Evolutionary conservation across 2,888 invertebrate species (phyloP), one percentile per base, ranked within the genome.

Genomic region (Linnaemya vulpina): DNA sequence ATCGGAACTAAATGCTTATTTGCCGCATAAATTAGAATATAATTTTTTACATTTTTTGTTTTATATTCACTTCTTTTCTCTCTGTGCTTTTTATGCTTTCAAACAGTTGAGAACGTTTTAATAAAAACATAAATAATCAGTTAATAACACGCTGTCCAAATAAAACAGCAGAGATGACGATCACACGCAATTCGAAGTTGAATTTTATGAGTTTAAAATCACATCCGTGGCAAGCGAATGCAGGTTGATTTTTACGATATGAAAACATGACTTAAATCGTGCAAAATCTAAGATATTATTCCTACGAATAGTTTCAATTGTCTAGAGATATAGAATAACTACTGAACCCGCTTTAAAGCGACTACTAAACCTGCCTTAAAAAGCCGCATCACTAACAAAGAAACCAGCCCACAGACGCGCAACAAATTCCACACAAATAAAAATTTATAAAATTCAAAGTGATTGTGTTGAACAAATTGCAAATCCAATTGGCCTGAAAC

Each of bases 401-500:
- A 30, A 30, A 30, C 30, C 5, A n/a, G n/a, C n/a, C n/a, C n/a
- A n/a, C 30, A 30, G 5, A 30, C 5, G 30, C 5, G 5, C 30
- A 70, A 62, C n/a, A 38, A 22, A 78, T 46, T 9, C 53, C 11
- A 43, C 10, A 13, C 7, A 38, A 25, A 17, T 15, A 63, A 17
- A 20, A 63, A 70, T 70, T 80, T 73, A 17, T 83, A 83, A 84
- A 80, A 88, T 87, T 82, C 84, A 83, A 87, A 87, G 82, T 83
- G 87, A 82, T 68, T 87, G 74, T 87, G 86, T 88, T 87, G 80
- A 86, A 89, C 89, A 89, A 89, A 90, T 88, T 88, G 87, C 82
- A 88, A 80, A 68, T 30, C 20, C 51, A 70, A 51, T 49, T 20
- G 53, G 58, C 40, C 43, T 58, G 11, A 76, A 58, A 60, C 68